These are phyloP conservation scores for Hydrocynus forskahlii DNA, from an alignment of 2,797 vertebrate genomes.

Conservation along the genomic window DNA sequence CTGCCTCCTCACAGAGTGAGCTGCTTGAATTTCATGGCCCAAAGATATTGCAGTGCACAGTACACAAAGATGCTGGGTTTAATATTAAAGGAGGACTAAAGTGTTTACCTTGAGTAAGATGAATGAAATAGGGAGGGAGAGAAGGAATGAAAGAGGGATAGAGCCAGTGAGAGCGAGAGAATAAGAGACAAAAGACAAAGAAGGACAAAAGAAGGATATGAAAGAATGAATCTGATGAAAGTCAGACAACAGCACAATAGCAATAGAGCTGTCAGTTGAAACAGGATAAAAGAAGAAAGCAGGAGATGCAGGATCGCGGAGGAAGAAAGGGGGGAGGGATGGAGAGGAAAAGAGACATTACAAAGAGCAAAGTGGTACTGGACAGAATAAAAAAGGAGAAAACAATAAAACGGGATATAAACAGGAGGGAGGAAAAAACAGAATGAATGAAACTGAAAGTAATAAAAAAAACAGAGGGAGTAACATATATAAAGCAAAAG, in stretches of 20 bases:
- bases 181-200: background rate
- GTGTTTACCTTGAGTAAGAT: conserved; percentile 27
- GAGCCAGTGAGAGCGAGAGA: background rate
- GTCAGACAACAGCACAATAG: background rate
- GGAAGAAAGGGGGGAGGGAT: background rate
- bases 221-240: conserved; percentile 22
- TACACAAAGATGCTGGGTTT: background rate
- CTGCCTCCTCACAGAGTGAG: background rate
- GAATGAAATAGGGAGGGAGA: background rate
- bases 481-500: background rate
- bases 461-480: background rate
- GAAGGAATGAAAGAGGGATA: background rate
- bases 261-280: background rate
- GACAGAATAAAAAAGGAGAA: background rate
- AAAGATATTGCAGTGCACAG: conserved; percentile 7
- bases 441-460: conserved; percentile 1
- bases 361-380: background rate
- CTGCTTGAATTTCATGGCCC: background rate
- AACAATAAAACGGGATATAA: background rate
- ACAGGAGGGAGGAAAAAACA: too few species aligned
- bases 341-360: background rate
- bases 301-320: background rate
- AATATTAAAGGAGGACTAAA: conserved; percentile 13
- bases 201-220: conserved; percentile 14
- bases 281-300: conserved; percentile 1